Percentiles rank a stretch among this genome's conserved stretches.
Evolutionary conservation across 2,888 invertebrate genomes (phyloP).

Genomic region (Teleiodes luculella): DNA sequence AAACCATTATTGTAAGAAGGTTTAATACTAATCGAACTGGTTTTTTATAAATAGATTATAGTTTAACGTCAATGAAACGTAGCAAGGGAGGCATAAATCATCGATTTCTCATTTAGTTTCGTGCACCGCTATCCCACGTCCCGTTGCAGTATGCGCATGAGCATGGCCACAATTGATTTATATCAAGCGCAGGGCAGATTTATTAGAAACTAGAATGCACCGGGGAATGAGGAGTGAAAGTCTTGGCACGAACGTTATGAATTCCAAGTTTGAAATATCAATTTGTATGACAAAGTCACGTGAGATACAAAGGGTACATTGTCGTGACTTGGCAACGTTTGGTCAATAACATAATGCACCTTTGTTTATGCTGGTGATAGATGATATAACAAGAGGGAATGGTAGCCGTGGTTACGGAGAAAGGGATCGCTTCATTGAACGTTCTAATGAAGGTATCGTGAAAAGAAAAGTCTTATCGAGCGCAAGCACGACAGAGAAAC

Average conservation of each 20-base stretch:
- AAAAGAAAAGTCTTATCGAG: slow-evolving; percentile 34
- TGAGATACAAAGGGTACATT: slow-evolving; percentile 39
- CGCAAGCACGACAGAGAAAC: slow-evolving; percentile 30
- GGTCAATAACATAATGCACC: slow-evolving; percentile 28
- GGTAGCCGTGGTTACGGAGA: slow-evolving; percentile 21
- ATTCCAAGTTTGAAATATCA: slow-evolving; percentile 37
- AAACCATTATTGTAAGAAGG: not conserved
- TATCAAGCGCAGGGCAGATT: slow-evolving; percentile 36
- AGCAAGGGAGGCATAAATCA: slow-evolving; percentile 28
- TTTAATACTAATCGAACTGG: slow-evolving; percentile 15
- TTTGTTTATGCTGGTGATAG: slow-evolving; percentile 18
- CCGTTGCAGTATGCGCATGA: slow-evolving; percentile 29
- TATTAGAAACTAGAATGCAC: slow-evolving; percentile 37
- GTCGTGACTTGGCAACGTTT: slow-evolving; percentile 40
- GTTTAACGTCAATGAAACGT: slow-evolving; percentile 21
- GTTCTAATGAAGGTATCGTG: slow-evolving; percentile 28
- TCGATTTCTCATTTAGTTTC: slow-evolving; percentile 25
- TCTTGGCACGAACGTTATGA: slow-evolving; percentile 45
- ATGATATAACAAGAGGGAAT: slow-evolving; percentile 16
- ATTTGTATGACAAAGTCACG: slow-evolving; percentile 31
- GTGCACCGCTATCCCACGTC: slow-evolving; percentile 26
- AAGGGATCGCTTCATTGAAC: slow-evolving; percentile 28
- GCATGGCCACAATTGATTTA: slow-evolving; percentile 41
- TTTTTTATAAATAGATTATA: slow-evolving; percentile 20
- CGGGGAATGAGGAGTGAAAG: slow-evolving; percentile 47